Evolutionary conservation across 1,140 invertebrate species (phyloP), one percentile per base, ranked within the genome.

Genomic region (Helicoverpa armigera): DNA sequence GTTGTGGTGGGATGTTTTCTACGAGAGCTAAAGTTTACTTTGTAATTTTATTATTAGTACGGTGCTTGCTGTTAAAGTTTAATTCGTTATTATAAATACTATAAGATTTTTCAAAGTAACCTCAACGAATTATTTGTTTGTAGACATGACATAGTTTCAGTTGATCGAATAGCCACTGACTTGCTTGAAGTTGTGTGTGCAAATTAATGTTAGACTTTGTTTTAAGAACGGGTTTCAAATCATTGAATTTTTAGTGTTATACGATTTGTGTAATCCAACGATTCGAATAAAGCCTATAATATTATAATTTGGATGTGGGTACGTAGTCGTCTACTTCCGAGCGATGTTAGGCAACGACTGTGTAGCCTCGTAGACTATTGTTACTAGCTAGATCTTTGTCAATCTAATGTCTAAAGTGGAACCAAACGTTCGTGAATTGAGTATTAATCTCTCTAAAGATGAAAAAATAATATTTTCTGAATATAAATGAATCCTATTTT

Each of bases 1-100:
- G 91, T 94, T 93, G 89, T 93, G 90, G 91, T 92, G 91, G 88
- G 87, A 92, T 83, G 86, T 93, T 94, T 94, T 94, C 93, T 94
- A 94, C 90, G 90, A 91, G 88, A 88, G 89, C 90, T 92, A 90
- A 87, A 87, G 85, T 91, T 90, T 83, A 89, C 88, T 91, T 92
- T 88, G 81, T 86, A 88, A 89, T 82, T 89, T 89, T 88, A 89
- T 90, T 90, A 89, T 90, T 92, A 90, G 90, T 91, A 88, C 90
- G 93, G 93, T 94, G 93, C 93, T 94, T 92, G 87, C 84, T 92
- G 89, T 93, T 89, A 91, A 90, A 89, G 79, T 86, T 91, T 89
- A 88, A 87, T 91, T 90, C 77, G 87, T 91, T 91, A 87, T 85
- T 84, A 83, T 72, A 81, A 74, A 85, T 76, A 83, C 81, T 86